A percentile compares a stretch with the other conserved stretches of the same genome.
phyloP scores from a whole-genome alignment of 92 coral and sea anemone species.

The Virgularia gustaviana region DNA sequence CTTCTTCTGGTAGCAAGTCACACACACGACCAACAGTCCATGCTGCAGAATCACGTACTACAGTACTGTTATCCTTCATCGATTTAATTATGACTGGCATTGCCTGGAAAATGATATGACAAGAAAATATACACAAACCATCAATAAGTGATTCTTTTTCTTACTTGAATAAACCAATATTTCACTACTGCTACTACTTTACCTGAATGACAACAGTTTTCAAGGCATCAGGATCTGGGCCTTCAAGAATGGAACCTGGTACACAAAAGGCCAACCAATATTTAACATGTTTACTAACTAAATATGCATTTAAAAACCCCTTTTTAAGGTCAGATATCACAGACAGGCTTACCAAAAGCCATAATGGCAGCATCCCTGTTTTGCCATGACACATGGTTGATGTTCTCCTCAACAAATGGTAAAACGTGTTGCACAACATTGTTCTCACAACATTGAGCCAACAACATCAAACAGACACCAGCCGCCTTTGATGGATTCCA shows the following conservation, averaged over 20 bases:
- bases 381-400: constrained; percentile 63
- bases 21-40: constrained; percentile 97
- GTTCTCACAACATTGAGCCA: constrained; percentile 95
- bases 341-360: constrained; percentile 97
- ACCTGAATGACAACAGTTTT: constrained; percentile 68
- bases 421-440: constrained; percentile 60
- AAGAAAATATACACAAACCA: background rate
- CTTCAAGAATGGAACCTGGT: constrained; percentile 90
- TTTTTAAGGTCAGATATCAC: background rate
- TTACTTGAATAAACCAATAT: background rate
- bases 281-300: background rate
- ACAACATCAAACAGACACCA: constrained; percentile 89
- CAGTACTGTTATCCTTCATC: constrained; percentile 66
- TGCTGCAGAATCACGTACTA: constrained; percentile 92
- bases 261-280: background rate
- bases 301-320: background rate
- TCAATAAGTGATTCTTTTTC: background rate
- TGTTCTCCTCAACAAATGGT: constrained; percentile 59
- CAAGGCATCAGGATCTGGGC: constrained; percentile 74
- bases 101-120: constrained; percentile 49
- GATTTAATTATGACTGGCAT: constrained; percentile 68
- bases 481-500: constrained; percentile 99
- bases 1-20: constrained; percentile 84
- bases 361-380: constrained; percentile 91
- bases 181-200: background rate